Evolutionary conservation across 1,140 invertebrate species (phyloP).

Genomic region (Pteromalus puparum): DNA sequence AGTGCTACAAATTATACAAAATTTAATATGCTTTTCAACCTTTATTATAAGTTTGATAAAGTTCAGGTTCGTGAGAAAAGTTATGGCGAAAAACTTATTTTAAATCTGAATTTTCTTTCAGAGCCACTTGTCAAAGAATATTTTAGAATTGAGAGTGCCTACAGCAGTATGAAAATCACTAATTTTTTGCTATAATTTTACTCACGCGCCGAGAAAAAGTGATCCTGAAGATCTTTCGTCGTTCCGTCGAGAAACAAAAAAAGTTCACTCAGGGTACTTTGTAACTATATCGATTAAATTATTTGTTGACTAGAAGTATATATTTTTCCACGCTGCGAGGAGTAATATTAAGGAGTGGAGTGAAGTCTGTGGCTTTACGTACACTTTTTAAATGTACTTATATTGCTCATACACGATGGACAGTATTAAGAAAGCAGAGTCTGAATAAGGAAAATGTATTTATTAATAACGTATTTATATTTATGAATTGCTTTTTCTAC

Average conservation of each 20-base stretch:
- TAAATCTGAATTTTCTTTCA: not conserved
- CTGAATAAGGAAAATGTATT: not conserved
- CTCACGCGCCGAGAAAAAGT: not conserved
- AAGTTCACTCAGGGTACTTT: slow-evolving; percentile 39
- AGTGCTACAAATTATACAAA: slow-evolving; percentile 21
- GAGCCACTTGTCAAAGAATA: not conserved
- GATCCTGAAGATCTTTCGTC: slow-evolving; percentile 16
- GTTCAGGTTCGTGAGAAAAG: not conserved
- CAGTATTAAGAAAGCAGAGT: slow-evolving; percentile 51
- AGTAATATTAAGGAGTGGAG: slow-evolving; percentile 28
- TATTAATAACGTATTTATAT: slow-evolving; percentile 35
- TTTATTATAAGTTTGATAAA: not conserved
- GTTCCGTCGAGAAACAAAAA: slow-evolving; percentile 30
- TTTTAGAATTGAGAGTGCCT: not conserved
- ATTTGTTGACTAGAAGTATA: slow-evolving; percentile 44
- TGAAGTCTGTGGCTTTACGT: slow-evolving; percentile 13
- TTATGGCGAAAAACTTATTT: slow-evolving; percentile 2
- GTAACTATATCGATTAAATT: slow-evolving; percentile 31
- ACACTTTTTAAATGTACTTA: slow-evolving; percentile 24
- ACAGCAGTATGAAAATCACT: not conserved
- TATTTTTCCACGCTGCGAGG: slow-evolving; percentile 42
- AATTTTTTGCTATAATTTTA: not conserved
- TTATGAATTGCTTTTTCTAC: slow-evolving; percentile 11
- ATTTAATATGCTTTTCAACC: not conserved
- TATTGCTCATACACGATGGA: slow-evolving; percentile 14